Base-by-base conservation (phyloP, 1,140 invertebrate genomes). In the Mamestra configurata region DNA sequence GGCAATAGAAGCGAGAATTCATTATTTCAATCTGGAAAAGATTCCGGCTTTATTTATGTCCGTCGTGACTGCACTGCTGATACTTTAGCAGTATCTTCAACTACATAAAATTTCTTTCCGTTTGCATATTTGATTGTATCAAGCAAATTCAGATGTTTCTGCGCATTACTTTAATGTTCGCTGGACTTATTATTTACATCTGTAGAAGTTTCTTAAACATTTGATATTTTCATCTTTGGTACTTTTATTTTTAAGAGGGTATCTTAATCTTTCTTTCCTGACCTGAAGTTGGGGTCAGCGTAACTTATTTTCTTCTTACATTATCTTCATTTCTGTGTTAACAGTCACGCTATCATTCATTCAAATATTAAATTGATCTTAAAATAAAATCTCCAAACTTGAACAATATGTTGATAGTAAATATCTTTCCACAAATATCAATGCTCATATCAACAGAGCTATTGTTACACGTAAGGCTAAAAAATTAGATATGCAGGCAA, bases 51-150 rank as follows among this genome's bases (percentile, higher is more conserved):
- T 92, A 94, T 94, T 94, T 94, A 93, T 92, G 91, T 90, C 85
- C 82, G 79, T 93, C 92, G 93, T 93, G 92, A 93, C 90, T 90
- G 82, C 84, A 86, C 84, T 84, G 79, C 86, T 83, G 88, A 89
- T 89, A 88, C 82, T 90, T 90, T 43, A 71, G 66, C 79, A 20
- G 72, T 70, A 80, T 53, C 76, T 78, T 49, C 40, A 61, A 18
- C 31, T 76, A 37, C 31, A 76, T 61, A 73, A 40, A 76, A 76
- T 49, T 76, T 76, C 55, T 61, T 43, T 61, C 22, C 57, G 37
- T 76, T 64, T 64, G 71, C 53, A 55, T 73, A 73, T 73, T 57
- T 73, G 71, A 73, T 73, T 73, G 71, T 73, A 73, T 73, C 31
- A 51, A 53, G 37, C 53, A 73, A 73, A 73, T 73, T 73, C 71